These are phyloP conservation scores for Malurus leucopterus DNA, from an alignment of 2,797 vertebrate species.

Conservation along the genomic window DNA sequence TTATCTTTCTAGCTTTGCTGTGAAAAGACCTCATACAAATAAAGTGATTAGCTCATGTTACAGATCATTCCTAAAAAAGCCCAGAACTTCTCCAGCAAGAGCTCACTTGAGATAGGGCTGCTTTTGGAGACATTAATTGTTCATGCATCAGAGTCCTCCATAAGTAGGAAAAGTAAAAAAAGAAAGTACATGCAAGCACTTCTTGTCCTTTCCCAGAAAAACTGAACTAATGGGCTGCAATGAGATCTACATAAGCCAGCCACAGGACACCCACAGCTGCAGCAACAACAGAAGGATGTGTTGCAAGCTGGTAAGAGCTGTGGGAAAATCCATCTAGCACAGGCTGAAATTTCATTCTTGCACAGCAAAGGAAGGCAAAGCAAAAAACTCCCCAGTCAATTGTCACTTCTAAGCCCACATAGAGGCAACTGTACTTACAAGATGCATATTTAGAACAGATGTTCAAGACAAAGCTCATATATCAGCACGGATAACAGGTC, in stretches of 20 bases:
- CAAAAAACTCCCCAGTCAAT: not conserved
- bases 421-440: not conserved
- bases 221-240: not conserved
- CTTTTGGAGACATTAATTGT: not conserved
- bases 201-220: not conserved
- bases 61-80: not conserved
- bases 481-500: not conserved
- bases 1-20: not conserved
- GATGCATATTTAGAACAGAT: not conserved
- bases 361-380: not conserved
- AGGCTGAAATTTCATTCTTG: not conserved
- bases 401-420: not conserved
- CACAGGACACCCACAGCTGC: not conserved
- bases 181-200: not conserved
- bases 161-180: not conserved
- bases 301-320: not conserved
- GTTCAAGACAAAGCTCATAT: not conserved
- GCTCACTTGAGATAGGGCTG: not conserved
- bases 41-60: not conserved
- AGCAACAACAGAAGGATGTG: not conserved
- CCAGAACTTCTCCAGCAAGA: not conserved
- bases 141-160: not conserved
- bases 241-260: not conserved
- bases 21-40: conserved; percentile 20
- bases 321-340: not conserved